Evolutionary conservation across 2,797 vertebrate species (phyloP).

Genomic region (Brachyrhaphis roseni): DNA sequence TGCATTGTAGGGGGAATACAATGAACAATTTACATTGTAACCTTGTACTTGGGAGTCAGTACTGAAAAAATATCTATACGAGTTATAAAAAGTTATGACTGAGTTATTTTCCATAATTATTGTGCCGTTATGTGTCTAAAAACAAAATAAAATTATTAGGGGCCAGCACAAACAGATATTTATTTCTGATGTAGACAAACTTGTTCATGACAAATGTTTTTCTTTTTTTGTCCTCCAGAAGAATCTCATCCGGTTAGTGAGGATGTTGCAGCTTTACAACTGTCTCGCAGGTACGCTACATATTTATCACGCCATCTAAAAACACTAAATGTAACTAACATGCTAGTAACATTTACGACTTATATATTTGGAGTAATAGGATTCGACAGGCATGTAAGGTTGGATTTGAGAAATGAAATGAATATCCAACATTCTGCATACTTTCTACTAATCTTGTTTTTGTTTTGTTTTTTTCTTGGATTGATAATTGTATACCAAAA

Average conservation of each 20-base stretch:
- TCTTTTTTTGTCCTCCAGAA: conserved; percentile 73
- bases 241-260: conserved; percentile 76
- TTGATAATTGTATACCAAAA: no score
- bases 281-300: conserved; percentile 82
- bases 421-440: background rate
- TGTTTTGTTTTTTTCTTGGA: no score
- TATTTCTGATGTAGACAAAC: conserved; percentile 35
- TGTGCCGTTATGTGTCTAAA: background rate
- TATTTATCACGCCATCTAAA: background rate
- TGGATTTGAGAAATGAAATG: background rate
- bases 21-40: background rate
- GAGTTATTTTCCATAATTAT: background rate
- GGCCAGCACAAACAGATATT: background rate
- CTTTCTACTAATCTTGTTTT: no score
- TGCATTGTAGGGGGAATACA: background rate
- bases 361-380: background rate
- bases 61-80: no score
- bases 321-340: background rate
- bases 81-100: background rate
- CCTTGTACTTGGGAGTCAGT: background rate
- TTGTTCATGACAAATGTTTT: conserved; percentile 31
- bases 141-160: background rate
- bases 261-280: conserved; percentile 73
- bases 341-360: background rate
- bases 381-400: background rate